Base-by-base conservation (phyloP, 1,140 invertebrate genomes). In the Littorina saxatilis region DNA sequence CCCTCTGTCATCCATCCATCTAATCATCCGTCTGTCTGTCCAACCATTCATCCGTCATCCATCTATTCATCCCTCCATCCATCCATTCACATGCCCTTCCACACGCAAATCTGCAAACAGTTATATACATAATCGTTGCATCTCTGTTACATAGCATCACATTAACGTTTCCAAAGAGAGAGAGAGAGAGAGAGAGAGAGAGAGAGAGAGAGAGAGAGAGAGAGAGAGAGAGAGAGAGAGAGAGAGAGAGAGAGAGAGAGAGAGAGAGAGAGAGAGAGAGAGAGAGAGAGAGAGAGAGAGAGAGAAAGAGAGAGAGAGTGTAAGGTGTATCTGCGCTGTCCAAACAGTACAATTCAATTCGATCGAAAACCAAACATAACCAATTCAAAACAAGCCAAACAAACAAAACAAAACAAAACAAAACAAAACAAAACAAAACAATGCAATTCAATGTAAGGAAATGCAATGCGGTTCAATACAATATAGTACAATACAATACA, bases 121-220 rank as follows among this genome's bases (percentile, higher is more conserved):
- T n/a, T n/a, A n/a, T n/a, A n/a, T n/a, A n/a, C n/a, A n/a, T n/a
- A n/a, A n/a, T n/a, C n/a, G n/a, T n/a, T n/a, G n/a, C n/a, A n/a
- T n/a, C n/a, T n/a, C n/a, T n/a, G n/a, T n/a, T n/a, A n/a, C n/a
- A n/a, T n/a, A n/a, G n/a, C n/a, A n/a, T n/a, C n/a, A n/a, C n/a
- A n/a, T n/a, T n/a, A n/a, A n/a, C n/a, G n/a, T n/a, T n/a, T n/a
- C n/a, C n/a, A n/a, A n/a, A n/a, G n/a, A n/a, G n/a, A 40, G 13
- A 40, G 66, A 35, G 5, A 70, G 66, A 70, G 11, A 40, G 66
- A 70, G n/a, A 70, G 39, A 70, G 9, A 35, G 32, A 70, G 5
- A 70, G 66, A 70, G 5, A 70, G 32, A 70, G n/a, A 70, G 32
- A 70, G 5, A 70, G 39, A n/a, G 23, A 73, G n/a, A 40, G 35